Base-by-base conservation (phyloP, 2,888 invertebrate genomes). In the Apodemia hepburni region DNA sequence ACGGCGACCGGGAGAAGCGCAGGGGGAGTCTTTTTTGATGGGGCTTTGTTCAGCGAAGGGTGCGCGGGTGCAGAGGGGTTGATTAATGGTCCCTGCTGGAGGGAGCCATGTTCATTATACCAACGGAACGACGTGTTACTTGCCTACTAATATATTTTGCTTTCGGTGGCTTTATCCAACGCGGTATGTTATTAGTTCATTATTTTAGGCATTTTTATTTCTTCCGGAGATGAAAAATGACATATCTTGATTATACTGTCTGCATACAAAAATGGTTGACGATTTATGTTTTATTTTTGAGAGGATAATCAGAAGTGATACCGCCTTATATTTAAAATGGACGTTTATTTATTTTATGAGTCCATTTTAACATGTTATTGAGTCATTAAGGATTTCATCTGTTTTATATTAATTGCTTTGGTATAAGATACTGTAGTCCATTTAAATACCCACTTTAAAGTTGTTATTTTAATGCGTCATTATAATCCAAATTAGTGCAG, bases 31-130 rank as follows among this genome's bases (percentile, higher is more conserved):
- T 82, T 87, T 87, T 85, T 80, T 81, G 76, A 81, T 86, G 85
- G 83, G 78, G 75, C 76, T 73, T 71, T 71, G 76, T 73, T 78
- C 79, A 71, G 77, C 79, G 82, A 73, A 75, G 77, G 75, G 75
- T 67, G 78, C 75, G 78, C 80, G 77, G 84, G 75, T 77, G 70
- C 73, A 74, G 81, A 54, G 80, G 83, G 85, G 80, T 73, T 90
- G 90, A 90, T 88, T 87, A 80, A 90, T 88, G 85, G 79, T 78
- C 77, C 72, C 77, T 76, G 81, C 78, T 79, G 80, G 80, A 86
- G 87, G 87, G 87, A 89, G 87, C 88, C 89, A 88, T 91, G 90
- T 91, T 91, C 89, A 91, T 91, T 90, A 91, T 89, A 85, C 80
- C 79, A 78, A 74, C 76, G 83, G 79, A 88, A 91, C 88, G 89